Conservation (phyloP, 2,113 vertebrate species). For the Rafetus swinhoei region DNA sequence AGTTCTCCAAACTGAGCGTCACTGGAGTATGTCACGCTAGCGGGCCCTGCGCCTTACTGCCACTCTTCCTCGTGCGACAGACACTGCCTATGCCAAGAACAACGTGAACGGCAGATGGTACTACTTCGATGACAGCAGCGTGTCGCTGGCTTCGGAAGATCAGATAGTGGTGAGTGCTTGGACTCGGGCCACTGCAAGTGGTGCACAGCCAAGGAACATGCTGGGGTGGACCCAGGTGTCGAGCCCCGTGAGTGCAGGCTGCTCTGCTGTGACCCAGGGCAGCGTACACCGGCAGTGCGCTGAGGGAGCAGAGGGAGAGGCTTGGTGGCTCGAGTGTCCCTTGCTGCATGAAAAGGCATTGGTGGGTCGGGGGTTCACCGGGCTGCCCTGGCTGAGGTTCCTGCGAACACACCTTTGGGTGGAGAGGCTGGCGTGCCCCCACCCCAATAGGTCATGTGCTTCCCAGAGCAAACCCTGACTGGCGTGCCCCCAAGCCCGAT, state of each 20-base stretch:
- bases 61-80: constrained; percentile 74
- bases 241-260: background rate
- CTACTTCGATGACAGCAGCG: constrained; percentile 96
- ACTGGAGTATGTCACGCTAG: fast-evolving
- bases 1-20: background rate
- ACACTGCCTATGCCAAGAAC: constrained; percentile 95
- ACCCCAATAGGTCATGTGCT: too few relatives aligned
- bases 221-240: background rate
- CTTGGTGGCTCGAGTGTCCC: background rate
- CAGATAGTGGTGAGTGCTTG: constrained; percentile 93
- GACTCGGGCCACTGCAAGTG: background rate
- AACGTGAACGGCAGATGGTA: constrained; percentile 93
- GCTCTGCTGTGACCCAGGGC: background rate
- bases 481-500: background rate
- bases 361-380: background rate
- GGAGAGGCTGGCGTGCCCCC: background rate
- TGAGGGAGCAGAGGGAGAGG: background rate
- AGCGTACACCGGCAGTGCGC: background rate
- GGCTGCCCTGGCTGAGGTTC: background rate
- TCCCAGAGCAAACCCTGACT: background rate
- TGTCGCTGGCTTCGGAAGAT: constrained; percentile 92
- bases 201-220: background rate
- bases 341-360: background rate
- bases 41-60: fast-evolving
- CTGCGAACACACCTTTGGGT: background rate